These are phyloP conservation scores for Ceriagrion tenellum DNA, from an alignment of 2,888 invertebrate species.

Conservation along the genomic window DNA sequence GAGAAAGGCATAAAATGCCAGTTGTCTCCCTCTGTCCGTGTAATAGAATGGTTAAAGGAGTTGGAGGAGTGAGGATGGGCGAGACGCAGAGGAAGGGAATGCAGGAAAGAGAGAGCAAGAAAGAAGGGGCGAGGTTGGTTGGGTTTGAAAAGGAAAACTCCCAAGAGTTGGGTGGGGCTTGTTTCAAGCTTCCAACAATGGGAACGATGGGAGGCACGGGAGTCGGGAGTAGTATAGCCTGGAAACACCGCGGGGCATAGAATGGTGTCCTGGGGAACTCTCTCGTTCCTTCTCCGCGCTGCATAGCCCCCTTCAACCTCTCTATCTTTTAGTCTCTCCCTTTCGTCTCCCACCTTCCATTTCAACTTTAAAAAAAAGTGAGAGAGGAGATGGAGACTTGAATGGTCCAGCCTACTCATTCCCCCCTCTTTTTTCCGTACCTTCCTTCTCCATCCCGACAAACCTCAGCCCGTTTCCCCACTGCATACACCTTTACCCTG, in stretches of 20 bases:
- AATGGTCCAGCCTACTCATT: constrained; percentile 39
- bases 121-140: background rate
- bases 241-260: constrained; percentile 48
- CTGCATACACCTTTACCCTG: constrained; percentile 40
- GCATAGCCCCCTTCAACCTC: background rate
- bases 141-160: background rate
- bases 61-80: background rate
- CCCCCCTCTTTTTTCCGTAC: background rate
- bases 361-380: constrained; percentile 44
- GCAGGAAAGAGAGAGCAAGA: background rate
- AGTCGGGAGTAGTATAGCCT: background rate
- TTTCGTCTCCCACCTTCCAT: background rate
- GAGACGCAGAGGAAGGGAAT: background rate
- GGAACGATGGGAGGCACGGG: background rate
- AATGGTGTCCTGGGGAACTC: constrained; percentile 62
- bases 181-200: constrained; percentile 28
- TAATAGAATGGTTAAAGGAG: constrained; percentile 7
- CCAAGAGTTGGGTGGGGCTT: background rate
- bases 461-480: background rate
- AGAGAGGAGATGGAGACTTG: constrained; percentile 19
- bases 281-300: background rate
- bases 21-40: background rate
- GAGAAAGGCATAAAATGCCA: background rate
- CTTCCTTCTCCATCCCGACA: background rate
- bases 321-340: background rate